A percentile compares a stretch with the other conserved stretches of the same genome.
These are phyloP conservation scores for Riptortus pedestris DNA, from an alignment of 1,140 invertebrate genomes.

Conservation along the genomic window DNA sequence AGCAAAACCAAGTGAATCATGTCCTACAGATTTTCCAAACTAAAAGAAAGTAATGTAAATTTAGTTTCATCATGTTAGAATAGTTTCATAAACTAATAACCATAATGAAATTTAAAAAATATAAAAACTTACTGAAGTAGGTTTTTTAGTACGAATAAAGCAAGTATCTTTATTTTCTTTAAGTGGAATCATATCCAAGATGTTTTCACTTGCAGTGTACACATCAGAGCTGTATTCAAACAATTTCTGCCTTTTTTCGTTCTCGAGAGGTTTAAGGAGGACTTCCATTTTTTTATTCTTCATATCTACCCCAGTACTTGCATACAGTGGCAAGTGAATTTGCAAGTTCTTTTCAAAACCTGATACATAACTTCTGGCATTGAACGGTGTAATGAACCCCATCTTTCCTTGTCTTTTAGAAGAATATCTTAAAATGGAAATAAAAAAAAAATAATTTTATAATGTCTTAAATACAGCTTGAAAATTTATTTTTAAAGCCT, in stretches of 20 bases:
- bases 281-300: conserved; percentile 38
- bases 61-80: too few relatives aligned
- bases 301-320: conserved; percentile 39
- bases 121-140: conserved; percentile 28
- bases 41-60: background rate
- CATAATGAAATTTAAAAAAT: background rate
- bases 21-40: conserved; percentile 27
- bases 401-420: conserved; percentile 45
- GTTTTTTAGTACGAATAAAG: conserved; percentile 35
- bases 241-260: conserved; percentile 41
- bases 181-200: conserved; percentile 42
- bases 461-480: too few relatives aligned
- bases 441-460: conserved; percentile 37
- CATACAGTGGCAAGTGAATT: conserved; percentile 42
- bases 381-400: conserved; percentile 52
- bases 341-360: conserved; percentile 49
- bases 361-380: conserved; percentile 44
- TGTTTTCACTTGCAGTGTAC: conserved; percentile 45
- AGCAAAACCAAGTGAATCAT: conserved; percentile 37
- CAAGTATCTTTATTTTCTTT: conserved; percentile 36
- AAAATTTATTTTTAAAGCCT: too few relatives aligned
- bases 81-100: too few relatives aligned
- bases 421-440: conserved; percentile 34
- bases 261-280: conserved; percentile 39
- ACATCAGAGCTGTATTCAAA: conserved; percentile 47